Conservation (phyloP, 2,797 vertebrate species). For the Coranthus polyacanthus region DNA sequence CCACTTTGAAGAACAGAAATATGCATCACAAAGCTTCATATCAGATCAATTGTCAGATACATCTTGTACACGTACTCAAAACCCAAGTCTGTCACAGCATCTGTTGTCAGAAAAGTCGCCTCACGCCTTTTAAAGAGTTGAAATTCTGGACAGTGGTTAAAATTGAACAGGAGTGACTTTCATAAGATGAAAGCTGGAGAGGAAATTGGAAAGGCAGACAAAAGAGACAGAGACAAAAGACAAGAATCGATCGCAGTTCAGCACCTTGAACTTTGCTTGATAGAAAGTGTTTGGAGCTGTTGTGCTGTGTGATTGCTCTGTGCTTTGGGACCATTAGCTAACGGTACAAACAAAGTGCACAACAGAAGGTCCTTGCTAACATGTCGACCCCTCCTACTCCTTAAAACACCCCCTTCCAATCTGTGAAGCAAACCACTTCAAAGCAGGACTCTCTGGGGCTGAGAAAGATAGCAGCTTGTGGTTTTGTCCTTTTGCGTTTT, state of each 20-base stretch:
- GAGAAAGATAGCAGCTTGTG: conserved; percentile 74
- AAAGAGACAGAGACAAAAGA: conserved; percentile 16
- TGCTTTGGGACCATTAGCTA: conserved; percentile 53
- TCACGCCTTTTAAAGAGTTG: not conserved
- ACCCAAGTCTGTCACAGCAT: conserved; percentile 20
- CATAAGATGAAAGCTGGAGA: conserved; percentile 35
- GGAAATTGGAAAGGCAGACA: conserved; percentile 21
- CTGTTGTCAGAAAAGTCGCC: conserved; percentile 17
- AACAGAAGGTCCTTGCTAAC: conserved; percentile 60
- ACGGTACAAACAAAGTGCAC: conserved; percentile 57
- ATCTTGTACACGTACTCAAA: conserved; percentile 29
- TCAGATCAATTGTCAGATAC: conserved; percentile 10
- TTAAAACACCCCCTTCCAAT: not conserved
- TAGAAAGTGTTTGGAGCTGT: conserved; percentile 36
- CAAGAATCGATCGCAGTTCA: conserved; percentile 45
- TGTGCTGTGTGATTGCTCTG: conserved; percentile 62
- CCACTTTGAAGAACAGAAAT: conserved; percentile 2
- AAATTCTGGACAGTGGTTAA: conserved; percentile 3
- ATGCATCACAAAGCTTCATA: conserved; percentile 1
- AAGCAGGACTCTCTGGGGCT: conserved; percentile 71
- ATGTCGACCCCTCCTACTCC: conserved; percentile 30
- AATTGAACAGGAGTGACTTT: conserved; percentile 39
- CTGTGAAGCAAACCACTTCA: conserved; percentile 83
- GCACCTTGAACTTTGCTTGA: conserved; percentile 48
- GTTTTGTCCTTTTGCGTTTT: conserved; percentile 69